Base-by-base conservation (phyloP, 2,113 vertebrate genomes). In the Martes martes region DNA sequence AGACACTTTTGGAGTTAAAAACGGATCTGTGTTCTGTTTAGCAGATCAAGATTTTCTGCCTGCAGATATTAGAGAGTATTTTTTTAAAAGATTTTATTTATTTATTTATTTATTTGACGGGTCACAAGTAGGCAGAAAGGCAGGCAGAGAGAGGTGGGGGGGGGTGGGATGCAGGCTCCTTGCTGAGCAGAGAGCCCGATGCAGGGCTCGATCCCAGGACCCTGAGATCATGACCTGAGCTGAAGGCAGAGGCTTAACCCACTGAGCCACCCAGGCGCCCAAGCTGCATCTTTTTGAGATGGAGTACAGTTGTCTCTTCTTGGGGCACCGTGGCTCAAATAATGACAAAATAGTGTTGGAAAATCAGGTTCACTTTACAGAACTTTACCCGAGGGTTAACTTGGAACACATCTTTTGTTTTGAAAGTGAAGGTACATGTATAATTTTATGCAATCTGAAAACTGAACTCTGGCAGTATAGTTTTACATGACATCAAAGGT, bases 401-500 rank as follows among this genome's bases (percentile, higher is more conserved):
- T 95, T 93, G 81, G 55, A 89, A 55, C 84, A 26, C 1, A 87
- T 76, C 21, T 96, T 92, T 86, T 93, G 61, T 82, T 97, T 95
- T 94, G 73, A 91, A 95, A 98, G 89, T 89, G 39, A 97, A 93
- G 47, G 50, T 63, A 94, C 61, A 63, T 36, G 11, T 96, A 15
- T 65, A 69, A 93, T 95, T 93, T 97, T 96, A 67, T 89, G 39
- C 85, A 93, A 95, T 93, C 50, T 19, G 24, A 67, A 94, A 87
- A 89, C 78, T 95, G 63, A 50, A 79, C 59, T 92, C 94, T 92
- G 78, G 74, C 39, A 91, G 36, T 93, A 63, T 93, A 92, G 83
- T 94, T 97, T 97, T 90, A 96, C 18, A 96, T 98, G 96, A 95
- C 87, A 69, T 97, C 42, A 11, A 69, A 96, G 61, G 89, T 95